Percentiles rank a stretch among this genome's conserved stretches.
These are phyloP conservation scores for Ditylenchus weischeri DNA, from an alignment of 2,888 invertebrate species.

Conservation along the genomic window DNA sequence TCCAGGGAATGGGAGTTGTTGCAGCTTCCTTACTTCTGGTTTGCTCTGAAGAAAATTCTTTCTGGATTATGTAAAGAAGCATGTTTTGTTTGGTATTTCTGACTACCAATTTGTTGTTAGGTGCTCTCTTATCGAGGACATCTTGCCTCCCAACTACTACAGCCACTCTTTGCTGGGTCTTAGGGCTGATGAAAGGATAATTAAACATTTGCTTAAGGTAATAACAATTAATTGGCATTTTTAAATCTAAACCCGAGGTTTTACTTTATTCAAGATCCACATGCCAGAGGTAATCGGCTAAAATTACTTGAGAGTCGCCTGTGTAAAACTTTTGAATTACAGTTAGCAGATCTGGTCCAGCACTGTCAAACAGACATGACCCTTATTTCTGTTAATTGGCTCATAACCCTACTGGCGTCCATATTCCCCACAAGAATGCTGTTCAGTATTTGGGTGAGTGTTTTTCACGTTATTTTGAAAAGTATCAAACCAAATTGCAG, in stretches of 20 bases:
- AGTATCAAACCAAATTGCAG: too few relatives aligned
- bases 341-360: conserved; percentile 70
- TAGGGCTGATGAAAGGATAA: conserved; percentile 73
- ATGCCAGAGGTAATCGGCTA: conserved; percentile 71
- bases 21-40: conserved; percentile 85
- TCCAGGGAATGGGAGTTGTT: conserved; percentile 65
- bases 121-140: conserved; percentile 93
- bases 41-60: conserved; percentile 95
- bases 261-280: conserved; percentile 68
- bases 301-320: too few relatives aligned
- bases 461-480: too few relatives aligned
- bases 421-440: conserved; percentile 93
- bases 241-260: too few relatives aligned
- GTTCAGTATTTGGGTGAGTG: conserved; percentile 74
- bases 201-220: conserved; percentile 75
- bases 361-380: conserved; percentile 85
- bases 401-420: conserved; percentile 89
- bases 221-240: too few relatives aligned
- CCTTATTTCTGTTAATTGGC: conserved; percentile 90
- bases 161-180: conserved; percentile 79
- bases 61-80: conserved; percentile 91
- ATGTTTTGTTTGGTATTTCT: too few relatives aligned
- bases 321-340: too few relatives aligned
- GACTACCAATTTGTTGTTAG: too few relatives aligned
- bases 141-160: conserved; percentile 93